Conservation (phyloP, 2,888 invertebrate genomes). For the Diplolepis rosae region DNA sequence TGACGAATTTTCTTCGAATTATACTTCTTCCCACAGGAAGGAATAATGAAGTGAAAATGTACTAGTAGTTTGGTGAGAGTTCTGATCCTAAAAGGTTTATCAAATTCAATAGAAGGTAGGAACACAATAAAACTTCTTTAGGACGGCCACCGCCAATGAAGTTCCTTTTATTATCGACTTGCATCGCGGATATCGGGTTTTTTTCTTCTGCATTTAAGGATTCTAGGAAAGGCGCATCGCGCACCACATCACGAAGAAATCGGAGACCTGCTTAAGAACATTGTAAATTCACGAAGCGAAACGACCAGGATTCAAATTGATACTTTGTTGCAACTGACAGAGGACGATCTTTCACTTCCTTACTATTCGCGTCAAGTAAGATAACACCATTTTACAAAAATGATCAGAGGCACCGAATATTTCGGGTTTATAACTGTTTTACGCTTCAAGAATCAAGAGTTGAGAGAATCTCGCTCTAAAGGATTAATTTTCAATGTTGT, state of each 20-base stretch:
- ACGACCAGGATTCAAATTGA: constrained; percentile 18
- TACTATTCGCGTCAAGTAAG: neutral
- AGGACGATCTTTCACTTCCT: constrained; percentile 12
- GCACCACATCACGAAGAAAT: constrained; percentile 14
- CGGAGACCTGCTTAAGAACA: neutral
- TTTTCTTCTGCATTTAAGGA: constrained; percentile 27
- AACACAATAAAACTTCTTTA: constrained; percentile 6
- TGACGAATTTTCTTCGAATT: constrained; percentile 12
- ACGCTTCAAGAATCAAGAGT: neutral
- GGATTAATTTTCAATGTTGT: neutral
- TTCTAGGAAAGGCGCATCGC: constrained; percentile 31
- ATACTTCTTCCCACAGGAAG: neutral
- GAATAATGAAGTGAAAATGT: constrained; percentile 8
- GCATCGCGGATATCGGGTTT: constrained; percentile 34
- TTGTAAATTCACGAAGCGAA: constrained; percentile 2
- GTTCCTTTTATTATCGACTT: constrained; percentile 31
- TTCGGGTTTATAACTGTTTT: neutral
- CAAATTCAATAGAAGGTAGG: constrained; percentile 22
- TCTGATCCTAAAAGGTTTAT: constrained; percentile 13
- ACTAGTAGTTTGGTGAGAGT: constrained; percentile 11
- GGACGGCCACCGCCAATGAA: constrained; percentile 21
- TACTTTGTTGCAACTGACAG: constrained; percentile 14
- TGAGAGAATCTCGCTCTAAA: neutral
- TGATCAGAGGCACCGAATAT: neutral
- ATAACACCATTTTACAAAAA: neutral